A percentile compares a stretch with the other conserved stretches of the same genome.
These are phyloP conservation scores for Homalodisca vitripennis DNA, from an alignment of 1,140 invertebrate species.

Conservation along the genomic window DNA sequence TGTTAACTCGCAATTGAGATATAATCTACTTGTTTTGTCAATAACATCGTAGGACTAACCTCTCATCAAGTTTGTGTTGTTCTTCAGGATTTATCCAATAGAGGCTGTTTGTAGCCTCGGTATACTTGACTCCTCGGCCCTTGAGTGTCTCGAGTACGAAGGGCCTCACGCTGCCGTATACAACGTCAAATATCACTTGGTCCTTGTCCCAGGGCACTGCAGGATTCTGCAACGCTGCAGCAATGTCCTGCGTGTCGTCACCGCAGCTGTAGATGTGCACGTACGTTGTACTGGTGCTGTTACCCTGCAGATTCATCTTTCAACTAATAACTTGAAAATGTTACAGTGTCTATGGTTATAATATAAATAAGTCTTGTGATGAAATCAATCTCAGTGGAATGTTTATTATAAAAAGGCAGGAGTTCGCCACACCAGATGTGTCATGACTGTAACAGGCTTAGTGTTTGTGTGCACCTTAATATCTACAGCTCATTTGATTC, in stretches of 20 bases:
- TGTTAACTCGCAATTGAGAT: too few relatives aligned
- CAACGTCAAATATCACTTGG: slow-evolving; percentile 7
- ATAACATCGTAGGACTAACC: too few relatives aligned
- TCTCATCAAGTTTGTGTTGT: slow-evolving; percentile 2
- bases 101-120: slow-evolving; percentile 1
- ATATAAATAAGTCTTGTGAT: neutral
- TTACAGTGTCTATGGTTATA: neutral
- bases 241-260: neutral
- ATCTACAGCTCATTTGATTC: neutral
- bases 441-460: neutral
- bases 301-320: neutral
- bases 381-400: neutral
- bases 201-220: slow-evolving; percentile 9
- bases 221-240: neutral
- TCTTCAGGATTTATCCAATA: slow-evolving; percentile 10
- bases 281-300: slow-evolving; percentile 4
- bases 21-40: too few relatives aligned
- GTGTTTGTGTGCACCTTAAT: neutral
- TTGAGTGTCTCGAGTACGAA: neutral
- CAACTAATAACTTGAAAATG: neutral
- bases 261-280: slow-evolving; percentile 12
- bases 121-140: neutral
- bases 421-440: neutral
- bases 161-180: slow-evolving; percentile 5
- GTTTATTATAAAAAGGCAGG: neutral